phyloP scores from a whole-genome alignment of 2,797 vertebrate genomes.

The Chelonia mydas region DNA sequence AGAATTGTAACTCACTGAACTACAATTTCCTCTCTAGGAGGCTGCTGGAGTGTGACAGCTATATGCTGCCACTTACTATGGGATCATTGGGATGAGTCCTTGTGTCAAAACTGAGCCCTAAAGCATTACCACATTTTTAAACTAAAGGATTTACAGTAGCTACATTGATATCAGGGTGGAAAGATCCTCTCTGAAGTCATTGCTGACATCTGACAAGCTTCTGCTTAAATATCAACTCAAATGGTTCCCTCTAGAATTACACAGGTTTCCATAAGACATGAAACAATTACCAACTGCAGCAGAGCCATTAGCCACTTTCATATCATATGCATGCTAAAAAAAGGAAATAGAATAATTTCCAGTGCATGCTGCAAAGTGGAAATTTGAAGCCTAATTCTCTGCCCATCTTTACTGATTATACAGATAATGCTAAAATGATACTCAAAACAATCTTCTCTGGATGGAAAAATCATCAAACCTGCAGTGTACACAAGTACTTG shows the following conservation, averaged over 20 bases:
- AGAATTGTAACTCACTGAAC: background rate
- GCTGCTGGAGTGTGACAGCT: background rate
- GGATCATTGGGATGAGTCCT: background rate
- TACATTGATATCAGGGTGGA: background rate
- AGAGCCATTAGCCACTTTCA: background rate
- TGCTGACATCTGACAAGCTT: background rate
- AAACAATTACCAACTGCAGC: background rate
- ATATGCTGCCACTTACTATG: background rate
- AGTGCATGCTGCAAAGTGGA: background rate
- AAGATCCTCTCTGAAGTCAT: background rate
- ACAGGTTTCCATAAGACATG: background rate
- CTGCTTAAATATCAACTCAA: background rate
- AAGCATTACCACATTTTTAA: background rate
- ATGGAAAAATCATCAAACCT: background rate
- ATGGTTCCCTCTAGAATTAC: background rate
- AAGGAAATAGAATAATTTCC: background rate
- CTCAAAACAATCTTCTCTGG: background rate
- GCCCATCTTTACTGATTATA: background rate
- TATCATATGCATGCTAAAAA: background rate
- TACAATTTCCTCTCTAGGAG: background rate
- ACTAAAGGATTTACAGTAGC: background rate
- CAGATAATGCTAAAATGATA: background rate
- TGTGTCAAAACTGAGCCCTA: background rate
- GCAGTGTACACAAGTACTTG: accelerated
- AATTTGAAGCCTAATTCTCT: background rate